Conservation (phyloP, 2,888 invertebrate genomes). For the Drosophila siamana region DNA sequence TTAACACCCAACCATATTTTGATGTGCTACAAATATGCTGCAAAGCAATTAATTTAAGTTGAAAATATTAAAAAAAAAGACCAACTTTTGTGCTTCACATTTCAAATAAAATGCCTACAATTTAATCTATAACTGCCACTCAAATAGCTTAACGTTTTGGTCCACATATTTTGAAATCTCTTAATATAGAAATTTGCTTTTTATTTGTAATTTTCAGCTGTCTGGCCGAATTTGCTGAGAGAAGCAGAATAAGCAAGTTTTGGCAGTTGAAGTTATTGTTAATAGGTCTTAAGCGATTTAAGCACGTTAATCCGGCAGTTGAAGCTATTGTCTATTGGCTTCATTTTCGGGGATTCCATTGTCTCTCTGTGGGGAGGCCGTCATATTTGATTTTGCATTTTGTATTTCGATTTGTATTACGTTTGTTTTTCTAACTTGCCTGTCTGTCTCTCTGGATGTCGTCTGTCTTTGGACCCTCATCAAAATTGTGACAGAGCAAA, state of each 20-base stretch:
- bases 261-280: slow-evolving; percentile 41
- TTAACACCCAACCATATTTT: too few species aligned
- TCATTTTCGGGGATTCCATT: slow-evolving; percentile 37
- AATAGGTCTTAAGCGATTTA: slow-evolving; percentile 63
- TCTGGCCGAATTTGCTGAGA: slow-evolving; percentile 6
- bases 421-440: slow-evolving; percentile 31
- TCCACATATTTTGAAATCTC: not conserved
- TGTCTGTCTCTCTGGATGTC: too few species aligned
- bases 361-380: slow-evolving; percentile 31
- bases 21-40: too few species aligned
- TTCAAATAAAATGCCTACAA: too few species aligned
- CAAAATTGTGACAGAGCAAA: slow-evolving; percentile 75
- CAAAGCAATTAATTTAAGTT: not conserved
- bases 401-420: slow-evolving; percentile 51
- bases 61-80: too few species aligned
- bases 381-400: slow-evolving; percentile 75
- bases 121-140: not conserved
- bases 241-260: slow-evolving; percentile 35
- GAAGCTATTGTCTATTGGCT: slow-evolving; percentile 46
- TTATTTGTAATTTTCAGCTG: slow-evolving; percentile 5
- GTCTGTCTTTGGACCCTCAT: slow-evolving; percentile 66
- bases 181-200: not conserved
- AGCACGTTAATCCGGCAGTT: slow-evolving; percentile 50
- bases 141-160: not conserved
- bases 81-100: too few species aligned